These are phyloP conservation scores for Thecophora atra DNA, from an alignment of 2,888 invertebrate species.

Conservation along the genomic window DNA sequence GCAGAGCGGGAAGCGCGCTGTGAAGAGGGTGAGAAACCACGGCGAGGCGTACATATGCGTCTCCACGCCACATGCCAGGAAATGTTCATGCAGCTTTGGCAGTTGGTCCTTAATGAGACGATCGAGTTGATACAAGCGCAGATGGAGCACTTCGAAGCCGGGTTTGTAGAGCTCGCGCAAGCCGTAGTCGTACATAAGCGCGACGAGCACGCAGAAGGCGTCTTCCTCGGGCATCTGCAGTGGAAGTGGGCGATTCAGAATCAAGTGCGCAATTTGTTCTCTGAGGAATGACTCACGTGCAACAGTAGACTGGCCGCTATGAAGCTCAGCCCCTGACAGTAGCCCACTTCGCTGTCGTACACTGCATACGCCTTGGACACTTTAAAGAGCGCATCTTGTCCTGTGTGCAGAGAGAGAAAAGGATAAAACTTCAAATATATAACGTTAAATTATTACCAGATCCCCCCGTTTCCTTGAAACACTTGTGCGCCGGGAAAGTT, in stretches of 20 bases:
- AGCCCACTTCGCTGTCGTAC: constrained; percentile 96
- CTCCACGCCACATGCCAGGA: constrained; percentile 85
- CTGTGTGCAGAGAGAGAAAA: constrained; percentile 59
- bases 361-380: constrained; percentile 98
- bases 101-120: constrained; percentile 87
- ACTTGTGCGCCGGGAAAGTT: constrained; percentile 98
- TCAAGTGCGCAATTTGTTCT: neutral
- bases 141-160: constrained; percentile 94
- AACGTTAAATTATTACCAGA: constrained; percentile 50
- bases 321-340: constrained; percentile 99
- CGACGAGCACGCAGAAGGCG: constrained; percentile 95
- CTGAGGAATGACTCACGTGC: constrained; percentile 77
- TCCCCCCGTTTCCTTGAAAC: constrained; percentile 95
- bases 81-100: constrained; percentile 82
- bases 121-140: constrained; percentile 94
- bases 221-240: constrained; percentile 98
- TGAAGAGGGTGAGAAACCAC: constrained; percentile 99
- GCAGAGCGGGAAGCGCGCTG: constrained; percentile 96
- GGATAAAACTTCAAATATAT: neutral
- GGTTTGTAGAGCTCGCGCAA: constrained; percentile 95
- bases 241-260: neutral
- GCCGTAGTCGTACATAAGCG: constrained; percentile 96
- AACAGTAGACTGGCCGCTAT: constrained; percentile 93
- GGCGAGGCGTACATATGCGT: constrained; percentile 99
- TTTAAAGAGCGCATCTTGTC: constrained; percentile 95